A percentile compares a stretch with the other conserved stretches of the same genome.
Evolutionary conservation across 1,140 invertebrate species (phyloP).

Genomic region (Lysiphlebus fabarum): DNA sequence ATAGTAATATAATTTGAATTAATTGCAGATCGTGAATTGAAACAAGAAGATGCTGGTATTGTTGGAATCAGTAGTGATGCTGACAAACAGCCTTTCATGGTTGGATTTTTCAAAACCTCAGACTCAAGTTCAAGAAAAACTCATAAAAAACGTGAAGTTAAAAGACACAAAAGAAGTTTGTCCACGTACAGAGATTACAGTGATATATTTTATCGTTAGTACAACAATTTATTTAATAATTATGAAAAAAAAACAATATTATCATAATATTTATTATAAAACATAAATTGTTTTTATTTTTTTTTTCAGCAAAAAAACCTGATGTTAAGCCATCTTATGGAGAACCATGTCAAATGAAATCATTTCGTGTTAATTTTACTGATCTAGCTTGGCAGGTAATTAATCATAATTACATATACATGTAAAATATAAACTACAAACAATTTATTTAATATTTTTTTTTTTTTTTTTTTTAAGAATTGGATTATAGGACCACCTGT

Average conservation of each 20-base stretch:
- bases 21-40: conserved; percentile 70
- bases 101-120: conserved; percentile 68
- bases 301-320: conserved; percentile 48
- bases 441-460: too few relatives aligned
- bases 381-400: conserved; percentile 74
- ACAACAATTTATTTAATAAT: neutral
- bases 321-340: neutral
- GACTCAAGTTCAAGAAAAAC: conserved; percentile 13
- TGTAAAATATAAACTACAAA: too few relatives aligned
- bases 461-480: too few relatives aligned
- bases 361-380: conserved; percentile 79
- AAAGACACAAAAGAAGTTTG: neutral
- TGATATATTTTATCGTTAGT: neutral
- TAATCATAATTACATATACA: too few relatives aligned
- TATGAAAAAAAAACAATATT: neutral
- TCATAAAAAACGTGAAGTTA: neutral
- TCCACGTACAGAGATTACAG: neutral
- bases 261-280: neutral
- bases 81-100: conserved; percentile 80
- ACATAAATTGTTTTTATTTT: too few relatives aligned
- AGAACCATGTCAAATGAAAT: conserved; percentile 72
- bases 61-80: conserved; percentile 67
- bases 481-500: conserved; percentile 89
- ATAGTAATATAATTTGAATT: conserved; percentile 23
- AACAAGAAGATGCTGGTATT: conserved; percentile 41